Evolutionary conservation across 2,113 vertebrate species (phyloP), one percentile per base, ranked within the genome.

Genomic region (Sinocyclocheilus maitianheensis): DNA sequence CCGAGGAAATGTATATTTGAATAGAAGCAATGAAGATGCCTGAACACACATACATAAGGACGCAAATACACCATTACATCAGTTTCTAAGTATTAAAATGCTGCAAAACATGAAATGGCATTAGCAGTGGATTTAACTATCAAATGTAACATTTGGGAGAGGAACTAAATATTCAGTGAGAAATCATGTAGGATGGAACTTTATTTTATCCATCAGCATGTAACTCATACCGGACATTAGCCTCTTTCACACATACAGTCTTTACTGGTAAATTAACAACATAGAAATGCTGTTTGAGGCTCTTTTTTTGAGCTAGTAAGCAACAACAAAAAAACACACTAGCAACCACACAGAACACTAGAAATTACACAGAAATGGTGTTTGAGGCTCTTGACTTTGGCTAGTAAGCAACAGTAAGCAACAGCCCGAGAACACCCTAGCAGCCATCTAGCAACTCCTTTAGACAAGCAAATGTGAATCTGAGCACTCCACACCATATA

Each of bases 401-500:
- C 24, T 65, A 14, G 1, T 14, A 26, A 65, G 30, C 30, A 69
- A 18, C 65, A 14, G 1, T 14, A 26, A 65, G 30, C 30, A 69
- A 18, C 65, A 34, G 9, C 2, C 43, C 65, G 6, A 34, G 26
- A 69, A 34, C 16, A 69, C 13, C 0, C 0, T 69, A 34, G 65
- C 26, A 48, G 3, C 3, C 46, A 48, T 48, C 46, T 48, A 12
- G 46, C 46, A 48, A 48, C 8, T 46, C 43, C 43, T 43, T 2
- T 37, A 80, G 77, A 80, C 60, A 46, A 48, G 34, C 79, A 65
- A 30, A 48, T 65, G 79, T 18, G 79, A 63, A 81, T 81, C 60
- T 9, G 40, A 81, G n/a, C 60, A 65, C 34, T 43, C 79, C 65
- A 26, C n/a, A 13, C 20, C 58, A 65, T 46, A 8, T 43, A 43